Conservation (phyloP, 2,113 vertebrate species). For the Gymnorhina tibicen region DNA sequence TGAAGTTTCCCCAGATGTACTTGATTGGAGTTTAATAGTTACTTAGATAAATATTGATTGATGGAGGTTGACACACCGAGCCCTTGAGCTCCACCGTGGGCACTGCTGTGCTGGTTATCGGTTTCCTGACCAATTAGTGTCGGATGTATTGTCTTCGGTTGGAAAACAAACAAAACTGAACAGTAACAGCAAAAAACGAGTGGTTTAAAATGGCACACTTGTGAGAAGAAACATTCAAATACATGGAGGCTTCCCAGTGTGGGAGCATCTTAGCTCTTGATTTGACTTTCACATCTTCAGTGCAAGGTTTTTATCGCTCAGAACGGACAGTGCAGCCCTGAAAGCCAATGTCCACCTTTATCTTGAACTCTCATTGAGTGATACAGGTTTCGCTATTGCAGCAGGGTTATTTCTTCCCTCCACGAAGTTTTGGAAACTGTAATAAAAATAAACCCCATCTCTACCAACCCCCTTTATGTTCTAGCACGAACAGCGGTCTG, state of each 20-base stretch:
- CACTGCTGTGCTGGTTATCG: not conserved
- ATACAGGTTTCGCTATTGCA: not conserved
- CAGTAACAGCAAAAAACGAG: too few species aligned
- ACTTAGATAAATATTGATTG: not conserved
- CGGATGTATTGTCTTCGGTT: not conserved
- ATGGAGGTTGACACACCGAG: not conserved
- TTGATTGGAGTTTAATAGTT: not conserved
- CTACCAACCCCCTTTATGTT: not conserved
- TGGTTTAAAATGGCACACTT: not conserved
- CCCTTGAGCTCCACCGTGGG: not conserved
- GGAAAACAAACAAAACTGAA: not conserved
- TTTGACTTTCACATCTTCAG: not conserved
- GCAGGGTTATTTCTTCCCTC: not conserved
- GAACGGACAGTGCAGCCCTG: not conserved
- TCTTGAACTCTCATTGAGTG: not conserved
- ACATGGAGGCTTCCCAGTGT: not conserved
- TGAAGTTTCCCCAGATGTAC: not conserved
- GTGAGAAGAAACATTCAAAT: not conserved
- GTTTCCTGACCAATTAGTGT: not conserved
- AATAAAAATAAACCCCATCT: not conserved
- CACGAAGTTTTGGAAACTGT: not conserved
- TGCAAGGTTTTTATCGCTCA: not conserved
- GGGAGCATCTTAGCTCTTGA: not conserved
- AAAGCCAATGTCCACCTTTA: not conserved
- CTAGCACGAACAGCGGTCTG: too few species aligned